Conservation (phyloP, 1,140 invertebrate genomes). For the Eufriesea mexicana region DNA sequence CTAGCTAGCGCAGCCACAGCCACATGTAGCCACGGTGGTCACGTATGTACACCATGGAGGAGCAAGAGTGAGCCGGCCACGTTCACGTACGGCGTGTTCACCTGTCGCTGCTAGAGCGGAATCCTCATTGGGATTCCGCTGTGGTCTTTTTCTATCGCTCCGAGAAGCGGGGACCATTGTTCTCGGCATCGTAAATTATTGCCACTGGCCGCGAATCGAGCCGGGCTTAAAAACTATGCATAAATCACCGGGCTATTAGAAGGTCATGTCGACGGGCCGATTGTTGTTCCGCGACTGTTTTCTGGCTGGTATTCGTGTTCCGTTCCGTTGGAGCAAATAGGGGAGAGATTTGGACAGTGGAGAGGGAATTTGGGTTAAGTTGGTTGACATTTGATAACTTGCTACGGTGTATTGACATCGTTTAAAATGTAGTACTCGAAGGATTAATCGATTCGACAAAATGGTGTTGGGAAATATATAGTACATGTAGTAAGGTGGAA, state of each 20-base stretch:
- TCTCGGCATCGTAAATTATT: slow-evolving; percentile 55
- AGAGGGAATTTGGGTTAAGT: background rate
- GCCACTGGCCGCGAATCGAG: slow-evolving; percentile 9
- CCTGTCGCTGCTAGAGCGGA: slow-evolving; percentile 56
- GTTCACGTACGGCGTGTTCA: slow-evolving; percentile 47
- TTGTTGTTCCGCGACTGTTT: background rate
- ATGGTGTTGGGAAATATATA: too few species aligned
- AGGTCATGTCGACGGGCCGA: background rate
- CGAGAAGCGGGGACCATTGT: slow-evolving; percentile 51
- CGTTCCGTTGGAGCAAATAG: background rate
- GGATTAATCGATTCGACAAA: too few species aligned
- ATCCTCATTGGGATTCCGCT: slow-evolving; percentile 58
- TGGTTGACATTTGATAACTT: too few species aligned
- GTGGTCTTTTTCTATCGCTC: slow-evolving; percentile 44
- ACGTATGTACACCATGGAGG: background rate
- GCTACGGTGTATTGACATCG: too few species aligned
- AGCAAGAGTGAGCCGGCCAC: slow-evolving; percentile 13
- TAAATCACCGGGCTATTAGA: slow-evolving; percentile 37
- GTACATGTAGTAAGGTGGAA: too few species aligned
- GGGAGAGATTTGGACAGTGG: background rate
- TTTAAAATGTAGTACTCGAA: too few species aligned
- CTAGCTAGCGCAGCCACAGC: background rate
- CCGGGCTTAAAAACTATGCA: slow-evolving; percentile 21
- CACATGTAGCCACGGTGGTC: background rate
- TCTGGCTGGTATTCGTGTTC: background rate